These are phyloP conservation scores for Muscicapa comitata DNA, from an alignment of 2,797 vertebrate genomes.

Conservation along the genomic window DNA sequence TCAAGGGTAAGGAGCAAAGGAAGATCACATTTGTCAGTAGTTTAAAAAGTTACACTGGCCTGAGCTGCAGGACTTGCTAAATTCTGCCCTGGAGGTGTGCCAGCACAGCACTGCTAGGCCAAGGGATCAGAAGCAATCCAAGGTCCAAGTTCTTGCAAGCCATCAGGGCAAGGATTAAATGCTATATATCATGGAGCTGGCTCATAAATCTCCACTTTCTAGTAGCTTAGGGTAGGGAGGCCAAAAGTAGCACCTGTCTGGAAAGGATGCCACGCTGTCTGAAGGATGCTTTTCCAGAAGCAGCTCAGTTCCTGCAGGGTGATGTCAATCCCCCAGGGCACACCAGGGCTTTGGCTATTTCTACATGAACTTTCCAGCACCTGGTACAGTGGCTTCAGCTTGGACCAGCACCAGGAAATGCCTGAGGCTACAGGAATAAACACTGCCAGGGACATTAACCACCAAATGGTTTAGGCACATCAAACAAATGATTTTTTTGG, in stretches of 20 bases:
- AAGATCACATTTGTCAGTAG: constrained; percentile 56
- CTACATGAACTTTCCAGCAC: background rate
- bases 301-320: background rate
- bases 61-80: constrained; percentile 29
- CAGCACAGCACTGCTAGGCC: background rate
- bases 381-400: background rate
- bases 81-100: constrained; percentile 28
- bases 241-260: constrained; percentile 52
- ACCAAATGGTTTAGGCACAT: background rate
- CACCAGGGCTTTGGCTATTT: background rate
- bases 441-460: background rate
- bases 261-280: background rate
- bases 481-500: background rate
- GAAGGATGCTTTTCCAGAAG: constrained; percentile 11
- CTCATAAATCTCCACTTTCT: constrained; percentile 46
- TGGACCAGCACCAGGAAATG: constrained; percentile 2
- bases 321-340: background rate
- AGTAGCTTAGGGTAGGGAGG: constrained; percentile 16
- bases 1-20: constrained; percentile 37
- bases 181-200: background rate
- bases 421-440: background rate
- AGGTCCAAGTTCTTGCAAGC: constrained; percentile 18
- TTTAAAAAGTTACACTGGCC: constrained; percentile 9
- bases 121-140: constrained; percentile 17
- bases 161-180: constrained; percentile 10